A percentile compares a stretch with the other conserved stretches of the same genome.
Evolutionary conservation across 2,113 vertebrate genomes (phyloP).

Genomic region (Gadus chalcogrammus): DNA sequence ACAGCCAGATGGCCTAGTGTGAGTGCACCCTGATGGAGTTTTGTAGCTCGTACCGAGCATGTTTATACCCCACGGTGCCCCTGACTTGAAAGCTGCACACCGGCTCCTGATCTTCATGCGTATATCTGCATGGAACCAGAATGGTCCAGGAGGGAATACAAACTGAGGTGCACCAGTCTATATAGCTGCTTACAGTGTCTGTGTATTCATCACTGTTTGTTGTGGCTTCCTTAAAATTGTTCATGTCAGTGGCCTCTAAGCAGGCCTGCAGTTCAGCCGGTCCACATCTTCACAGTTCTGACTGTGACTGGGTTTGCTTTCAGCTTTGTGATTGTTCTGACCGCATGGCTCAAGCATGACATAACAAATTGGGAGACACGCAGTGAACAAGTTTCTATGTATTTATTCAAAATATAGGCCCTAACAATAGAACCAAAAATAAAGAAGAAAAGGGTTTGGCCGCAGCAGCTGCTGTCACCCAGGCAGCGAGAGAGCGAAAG

Average conservation of each 20-base stretch:
- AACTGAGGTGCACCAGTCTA: conserved; percentile 7
- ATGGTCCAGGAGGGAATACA: background rate
- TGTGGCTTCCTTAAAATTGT: conserved; percentile 7
- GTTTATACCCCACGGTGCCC: background rate
- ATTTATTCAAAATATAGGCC: too few species aligned
- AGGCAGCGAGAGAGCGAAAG: too few species aligned
- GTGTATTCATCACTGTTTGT: conserved; percentile 2
- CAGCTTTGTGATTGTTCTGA: conserved; percentile 2
- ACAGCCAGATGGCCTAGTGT: too few species aligned
- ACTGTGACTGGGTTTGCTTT: conserved; percentile 18
- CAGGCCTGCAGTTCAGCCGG: conserved; percentile 9
- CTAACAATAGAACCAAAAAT: too few species aligned
- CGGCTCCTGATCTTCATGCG: background rate
- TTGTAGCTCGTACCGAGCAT: background rate
- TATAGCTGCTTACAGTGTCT: conserved; percentile 14
- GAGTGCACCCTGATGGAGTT: too few species aligned
- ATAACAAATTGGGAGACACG: too few species aligned
- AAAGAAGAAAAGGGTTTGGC: too few species aligned
- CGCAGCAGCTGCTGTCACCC: too few species aligned
- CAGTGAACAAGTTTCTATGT: too few species aligned
- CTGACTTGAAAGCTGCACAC: background rate
- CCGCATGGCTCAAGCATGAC: too few species aligned
- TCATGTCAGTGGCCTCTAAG: conserved; percentile 20
- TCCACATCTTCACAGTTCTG: conserved; percentile 15
- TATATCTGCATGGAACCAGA: background rate